Conservation (phyloP, 2,113 vertebrate species). For the Ploceus nigricollis region DNA sequence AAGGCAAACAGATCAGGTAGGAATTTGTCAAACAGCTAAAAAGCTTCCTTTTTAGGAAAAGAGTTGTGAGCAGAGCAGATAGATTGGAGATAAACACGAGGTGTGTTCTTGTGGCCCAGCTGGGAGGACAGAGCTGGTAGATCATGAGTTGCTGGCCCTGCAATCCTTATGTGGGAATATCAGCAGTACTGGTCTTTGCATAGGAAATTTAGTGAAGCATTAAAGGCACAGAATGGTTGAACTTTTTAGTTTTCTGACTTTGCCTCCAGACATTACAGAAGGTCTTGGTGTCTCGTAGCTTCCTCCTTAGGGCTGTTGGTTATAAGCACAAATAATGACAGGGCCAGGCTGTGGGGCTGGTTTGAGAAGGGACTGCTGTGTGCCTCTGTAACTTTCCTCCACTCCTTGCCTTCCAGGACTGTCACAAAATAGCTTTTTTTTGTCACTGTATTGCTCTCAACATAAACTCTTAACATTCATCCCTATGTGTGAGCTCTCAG, state of each 20-base stretch:
- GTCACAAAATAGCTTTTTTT: background rate
- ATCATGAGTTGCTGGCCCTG: background rate
- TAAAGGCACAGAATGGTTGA: background rate
- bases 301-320: background rate
- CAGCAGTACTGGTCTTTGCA: background rate
- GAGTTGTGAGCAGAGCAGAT: background rate
- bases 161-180: fast-evolving
- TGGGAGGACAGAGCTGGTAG: background rate
- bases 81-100: fast-evolving
- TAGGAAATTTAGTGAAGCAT: background rate
- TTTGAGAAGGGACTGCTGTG: background rate
- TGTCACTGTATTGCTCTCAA: background rate
- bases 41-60: background rate
- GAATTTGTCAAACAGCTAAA: background rate
- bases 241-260: background rate
- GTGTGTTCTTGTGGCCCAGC: background rate
- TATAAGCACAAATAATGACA: background rate
- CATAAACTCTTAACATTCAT: background rate
- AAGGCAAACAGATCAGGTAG: constrained; percentile 96
- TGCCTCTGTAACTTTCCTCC: background rate
- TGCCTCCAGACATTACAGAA: background rate
- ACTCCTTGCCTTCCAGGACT: background rate
- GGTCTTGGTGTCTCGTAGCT: background rate
- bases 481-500: background rate
- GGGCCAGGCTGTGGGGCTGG: background rate